Evolutionary conservation across 2,113 vertebrate genomes (phyloP).

Genomic region (Pelmatolapia mariae): DNA sequence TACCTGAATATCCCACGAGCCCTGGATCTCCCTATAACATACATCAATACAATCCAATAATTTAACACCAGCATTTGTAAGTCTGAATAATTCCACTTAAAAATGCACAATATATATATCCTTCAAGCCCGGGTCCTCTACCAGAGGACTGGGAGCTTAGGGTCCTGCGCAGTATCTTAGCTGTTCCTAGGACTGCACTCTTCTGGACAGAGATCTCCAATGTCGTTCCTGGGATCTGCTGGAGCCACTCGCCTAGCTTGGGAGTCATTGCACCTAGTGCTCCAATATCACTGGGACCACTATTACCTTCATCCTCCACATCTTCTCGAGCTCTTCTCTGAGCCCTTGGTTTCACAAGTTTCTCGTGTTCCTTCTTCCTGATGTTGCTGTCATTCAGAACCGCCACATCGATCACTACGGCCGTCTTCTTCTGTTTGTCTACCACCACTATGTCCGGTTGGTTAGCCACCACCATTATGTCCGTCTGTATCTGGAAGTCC

Average conservation of each 20-base stretch:
- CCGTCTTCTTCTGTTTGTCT: too few species aligned
- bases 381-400: too few species aligned
- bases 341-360: too few species aligned
- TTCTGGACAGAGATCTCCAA: background rate
- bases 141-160: background rate
- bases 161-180: background rate
- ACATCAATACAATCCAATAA: background rate
- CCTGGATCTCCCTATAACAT: constrained; percentile 45
- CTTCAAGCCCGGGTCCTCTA: background rate
- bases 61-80: background rate
- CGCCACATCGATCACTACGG: too few species aligned
- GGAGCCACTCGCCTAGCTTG: background rate
- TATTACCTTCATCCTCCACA: too few species aligned
- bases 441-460: too few species aligned
- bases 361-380: too few species aligned
- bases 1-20: background rate
- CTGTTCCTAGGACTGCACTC: background rate
- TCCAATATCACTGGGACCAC: too few species aligned
- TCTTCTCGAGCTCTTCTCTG: too few species aligned
- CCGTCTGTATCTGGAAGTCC: too few species aligned
- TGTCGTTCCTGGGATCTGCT: background rate
- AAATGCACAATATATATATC: background rate
- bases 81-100: background rate
- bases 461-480: too few species aligned
- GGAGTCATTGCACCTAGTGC: background rate